Conservation (phyloP, 1,140 invertebrate species). For the Meloidogyne exigua region DNA sequence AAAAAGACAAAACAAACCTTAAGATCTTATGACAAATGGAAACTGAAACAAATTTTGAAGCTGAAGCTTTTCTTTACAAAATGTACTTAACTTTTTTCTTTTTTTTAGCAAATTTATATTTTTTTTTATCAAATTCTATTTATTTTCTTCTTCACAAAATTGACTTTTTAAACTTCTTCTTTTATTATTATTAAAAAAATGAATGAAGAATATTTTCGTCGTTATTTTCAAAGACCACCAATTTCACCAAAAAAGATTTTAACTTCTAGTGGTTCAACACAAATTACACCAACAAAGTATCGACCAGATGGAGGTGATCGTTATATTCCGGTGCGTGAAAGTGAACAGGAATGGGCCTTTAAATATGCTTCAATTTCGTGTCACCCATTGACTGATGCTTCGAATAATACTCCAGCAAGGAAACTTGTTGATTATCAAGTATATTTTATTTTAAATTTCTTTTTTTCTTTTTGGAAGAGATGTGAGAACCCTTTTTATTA, state of each 20-base stretch:
- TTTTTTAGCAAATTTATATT: no score
- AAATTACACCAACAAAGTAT: constrained; percentile 54
- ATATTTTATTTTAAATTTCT: constrained; percentile 4
- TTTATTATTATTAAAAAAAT: not conserved
- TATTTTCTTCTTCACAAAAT: not conserved
- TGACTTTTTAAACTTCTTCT: not conserved
- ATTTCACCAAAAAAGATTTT: constrained; percentile 42
- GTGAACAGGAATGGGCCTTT: constrained; percentile 44
- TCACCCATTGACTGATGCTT: constrained; percentile 42
- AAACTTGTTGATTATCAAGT: constrained; percentile 27
- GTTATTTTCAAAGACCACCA: constrained; percentile 32
- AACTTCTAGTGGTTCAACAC: constrained; percentile 48
- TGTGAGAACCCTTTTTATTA: no score
- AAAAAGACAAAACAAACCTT: no score
- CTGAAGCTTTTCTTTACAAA: no score
- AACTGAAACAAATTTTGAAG: no score
- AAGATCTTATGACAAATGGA: no score
- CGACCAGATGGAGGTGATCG: constrained; percentile 54
- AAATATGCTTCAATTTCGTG: constrained; percentile 51
- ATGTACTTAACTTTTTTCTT: no score
- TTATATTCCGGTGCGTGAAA: constrained; percentile 45
- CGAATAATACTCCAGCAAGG: constrained; percentile 30
- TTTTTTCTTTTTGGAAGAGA: no score
- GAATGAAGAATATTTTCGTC: constrained; percentile 33
- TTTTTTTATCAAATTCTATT: not conserved